Conservation (phyloP, 2,113 vertebrate species). For the Myiozetetes cayanensis region DNA sequence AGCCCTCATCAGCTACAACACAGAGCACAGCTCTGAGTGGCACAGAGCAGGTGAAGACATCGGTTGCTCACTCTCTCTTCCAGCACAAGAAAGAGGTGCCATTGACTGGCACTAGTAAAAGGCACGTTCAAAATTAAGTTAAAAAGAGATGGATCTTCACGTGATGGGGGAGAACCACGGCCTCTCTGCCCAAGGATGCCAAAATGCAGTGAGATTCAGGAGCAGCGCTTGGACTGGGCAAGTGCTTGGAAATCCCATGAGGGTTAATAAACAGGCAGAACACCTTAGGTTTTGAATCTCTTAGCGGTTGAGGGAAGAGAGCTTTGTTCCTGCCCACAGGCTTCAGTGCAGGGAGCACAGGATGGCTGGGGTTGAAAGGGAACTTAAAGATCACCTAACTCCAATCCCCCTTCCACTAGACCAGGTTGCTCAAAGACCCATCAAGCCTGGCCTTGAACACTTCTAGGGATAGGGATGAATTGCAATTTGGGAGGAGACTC, state of each 20-base stretch:
- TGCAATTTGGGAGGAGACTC: neutral
- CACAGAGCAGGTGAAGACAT: neutral
- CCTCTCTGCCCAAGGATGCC: neutral
- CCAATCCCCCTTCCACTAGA: neutral
- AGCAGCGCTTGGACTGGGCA: neutral
- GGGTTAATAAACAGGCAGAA: neutral
- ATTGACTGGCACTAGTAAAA: neutral
- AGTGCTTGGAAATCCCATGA: neutral
- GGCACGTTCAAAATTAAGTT: neutral
- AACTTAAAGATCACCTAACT: neutral
- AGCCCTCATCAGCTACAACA: neutral
- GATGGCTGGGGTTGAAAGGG: neutral
- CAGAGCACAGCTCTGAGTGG: neutral
- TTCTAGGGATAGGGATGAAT: neutral
- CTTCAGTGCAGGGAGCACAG: neutral
- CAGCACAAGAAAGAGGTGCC: neutral
- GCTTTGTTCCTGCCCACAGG: neutral
- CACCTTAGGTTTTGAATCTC: neutral
- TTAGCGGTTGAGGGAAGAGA: neutral
- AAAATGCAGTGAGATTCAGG: neutral
- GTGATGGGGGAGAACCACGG: accelerated
- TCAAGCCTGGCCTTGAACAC: neutral
- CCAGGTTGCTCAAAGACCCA: neutral
- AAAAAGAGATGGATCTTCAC: neutral
- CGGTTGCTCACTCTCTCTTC: neutral